Base-by-base conservation (phyloP, 2,888 invertebrate genomes). In the Crepidodera aurea region DNA sequence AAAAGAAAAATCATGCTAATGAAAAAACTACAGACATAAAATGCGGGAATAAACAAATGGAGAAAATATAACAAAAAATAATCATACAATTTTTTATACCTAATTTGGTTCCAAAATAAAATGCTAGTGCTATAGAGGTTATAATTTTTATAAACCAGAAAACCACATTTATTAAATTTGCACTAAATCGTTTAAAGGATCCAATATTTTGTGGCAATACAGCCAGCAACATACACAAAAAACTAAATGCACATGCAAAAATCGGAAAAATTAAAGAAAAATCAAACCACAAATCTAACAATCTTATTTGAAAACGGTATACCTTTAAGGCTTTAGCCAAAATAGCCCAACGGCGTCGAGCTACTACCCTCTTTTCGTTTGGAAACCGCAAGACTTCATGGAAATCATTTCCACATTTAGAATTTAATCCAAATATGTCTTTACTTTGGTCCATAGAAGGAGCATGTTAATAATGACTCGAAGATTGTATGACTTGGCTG, bases 291-390 rank as follows among this genome's bases (percentile, higher is more conserved):
- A 57, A 64, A 13, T 50, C 51, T 40, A 58, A 53, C 34, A 46
- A 56, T 51, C 48, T 62, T 56, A 18, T 40, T 48, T 72, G 80
- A 68, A 87, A 70, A 72, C 71, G 67, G 55, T 60, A 58, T 80
- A 82, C 81, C 79, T 82, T 82, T 66, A 90, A 77, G 42, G 88
- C 89, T 69, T 87, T 86, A 57, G 90, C 90, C 71, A 90, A 81
- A 48, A 90, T 85, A 65, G 86, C 86, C 90, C 90, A 90, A 71
- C 90, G 85, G 75, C 86, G 84, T 65, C 88, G 84, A 16, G 90
- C 90, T 66, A 84, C 83, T 74, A 83, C 82, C 79, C 82, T 81
- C 76, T 78, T 81, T 73, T 80, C 78, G 77, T 77, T 79, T 67
- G 66, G 66, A 67, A 73, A 74, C 66, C 68, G 75, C 70, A 78